Base-by-base conservation (phyloP, 2,113 vertebrate genomes). In the Seriola dumerili region DNA sequence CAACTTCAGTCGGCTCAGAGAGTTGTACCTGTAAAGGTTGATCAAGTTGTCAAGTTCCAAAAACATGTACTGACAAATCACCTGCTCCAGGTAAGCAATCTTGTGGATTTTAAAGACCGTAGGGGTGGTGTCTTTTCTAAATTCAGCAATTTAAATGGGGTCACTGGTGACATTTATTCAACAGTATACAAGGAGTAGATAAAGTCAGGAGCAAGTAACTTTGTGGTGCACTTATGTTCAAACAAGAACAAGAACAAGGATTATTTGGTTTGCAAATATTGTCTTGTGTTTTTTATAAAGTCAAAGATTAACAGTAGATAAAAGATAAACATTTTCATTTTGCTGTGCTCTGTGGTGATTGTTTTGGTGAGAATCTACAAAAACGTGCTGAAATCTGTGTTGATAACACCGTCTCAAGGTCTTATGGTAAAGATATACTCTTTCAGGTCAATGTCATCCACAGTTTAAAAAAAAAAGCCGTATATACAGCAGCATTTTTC, bases 11-110 rank as follows among this genome's bases (percentile, higher is more conserved):
- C 73, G 25, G 25, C 32, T 84, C 42, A 0, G 59, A 78, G 54
- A 78, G 74, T 38, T 63, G 63, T 58, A 38, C 38, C 65, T 63
- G 62, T 38, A 36, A 17, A 83, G 52, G 64, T 23, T 46, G 68
- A 78, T 77, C 64, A 66, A 10, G 8, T 57, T 66, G 63, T 72
- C 59, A 71, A 57, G n/a, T 61, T 65, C n/a, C 50, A 21, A 73
- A 63, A 83, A 78, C 50, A 80, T 74, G 48, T 52, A 73, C 73
- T 69, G 64, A 66, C 71, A 76, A 69, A 72, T 65, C 52, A 57
- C 64, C 32, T 54, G 29, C 54, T n/a, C 11, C 38, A 74, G 25
- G 25, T 58, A 54, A 80, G 84, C 19, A 23, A 34, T 52, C 14
- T 52, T 36, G 14, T 72, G 38, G n/a, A 68, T 58, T 61, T 40